phyloP scores from a whole-genome alignment of 2,888 invertebrate genomes.

The Fabriciana adippe region DNA sequence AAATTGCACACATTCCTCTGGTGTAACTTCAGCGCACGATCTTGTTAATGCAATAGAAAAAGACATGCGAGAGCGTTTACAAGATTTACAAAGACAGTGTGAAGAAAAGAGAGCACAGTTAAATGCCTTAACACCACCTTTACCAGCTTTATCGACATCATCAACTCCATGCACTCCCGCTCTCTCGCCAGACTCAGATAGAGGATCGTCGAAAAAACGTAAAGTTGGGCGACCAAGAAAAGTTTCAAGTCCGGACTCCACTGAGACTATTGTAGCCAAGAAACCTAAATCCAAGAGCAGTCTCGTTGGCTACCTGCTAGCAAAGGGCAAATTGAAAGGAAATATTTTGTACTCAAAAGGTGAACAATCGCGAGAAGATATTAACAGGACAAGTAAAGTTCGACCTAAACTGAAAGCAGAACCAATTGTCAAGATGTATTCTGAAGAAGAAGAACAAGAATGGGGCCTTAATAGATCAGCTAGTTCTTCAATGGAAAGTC shows the following conservation, averaged over 20 bases:
- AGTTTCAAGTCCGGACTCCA: conserved; percentile 84
- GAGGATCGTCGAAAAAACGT: conserved; percentile 87
- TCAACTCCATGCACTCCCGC: conserved; percentile 73
- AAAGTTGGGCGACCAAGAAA: conserved; percentile 92
- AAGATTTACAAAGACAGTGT: conserved; percentile 91
- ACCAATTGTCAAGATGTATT: conserved; percentile 83
- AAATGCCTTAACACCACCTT: conserved; percentile 85
- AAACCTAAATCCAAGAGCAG: conserved; percentile 88
- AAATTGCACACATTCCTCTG: conserved; percentile 59
- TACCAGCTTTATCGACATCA: conserved; percentile 66
- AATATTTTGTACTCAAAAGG: conserved; percentile 78
- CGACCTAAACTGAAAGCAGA: conserved; percentile 89
- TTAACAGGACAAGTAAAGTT: conserved; percentile 82
- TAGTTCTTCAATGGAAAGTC: conserved; percentile 80
- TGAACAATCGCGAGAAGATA: conserved; percentile 77
- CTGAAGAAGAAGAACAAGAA: conserved; percentile 80
- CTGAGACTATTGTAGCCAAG: conserved; percentile 92
- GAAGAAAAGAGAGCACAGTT: conserved; percentile 92
- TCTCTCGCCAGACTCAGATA: conserved; percentile 73
- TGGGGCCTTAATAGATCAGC: conserved; percentile 74
- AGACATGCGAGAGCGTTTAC: conserved; percentile 90
- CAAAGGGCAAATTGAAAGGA: conserved; percentile 84
- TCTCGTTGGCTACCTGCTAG: conserved; percentile 85
- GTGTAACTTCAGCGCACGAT: conserved; percentile 78
- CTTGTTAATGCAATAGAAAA: conserved; percentile 89